These are phyloP conservation scores for Montipora sp. DNA, from an alignment of 64 coral and sea anemone genomes.

Conservation along the genomic window DNA sequence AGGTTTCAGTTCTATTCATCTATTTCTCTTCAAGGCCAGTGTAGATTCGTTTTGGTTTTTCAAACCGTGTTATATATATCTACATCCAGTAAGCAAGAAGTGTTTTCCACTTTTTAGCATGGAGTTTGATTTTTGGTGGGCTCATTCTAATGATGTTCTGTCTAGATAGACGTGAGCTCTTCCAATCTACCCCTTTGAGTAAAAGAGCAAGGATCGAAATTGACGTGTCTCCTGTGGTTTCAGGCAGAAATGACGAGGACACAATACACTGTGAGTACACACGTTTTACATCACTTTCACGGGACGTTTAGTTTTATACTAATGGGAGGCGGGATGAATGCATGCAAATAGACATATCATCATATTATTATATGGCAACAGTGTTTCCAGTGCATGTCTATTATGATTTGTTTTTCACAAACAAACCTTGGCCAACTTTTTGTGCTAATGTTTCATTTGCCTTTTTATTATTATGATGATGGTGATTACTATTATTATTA, in stretches of 20 bases:
- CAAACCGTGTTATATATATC: no score
- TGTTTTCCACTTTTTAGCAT: no score
- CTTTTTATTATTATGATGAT: no score
- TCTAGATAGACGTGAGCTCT: constrained; percentile 23
- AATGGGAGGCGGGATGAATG: not conserved
- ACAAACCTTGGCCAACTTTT: no score
- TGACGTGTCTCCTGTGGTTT: constrained; percentile 24
- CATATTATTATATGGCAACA: no score
- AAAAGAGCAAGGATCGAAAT: constrained; percentile 30
- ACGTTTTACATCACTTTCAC: not conserved
- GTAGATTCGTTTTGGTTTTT: no score
- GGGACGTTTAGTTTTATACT: not conserved
- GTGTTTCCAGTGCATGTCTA: not conserved
- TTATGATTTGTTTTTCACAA: no score
- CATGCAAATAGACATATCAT: not conserved
- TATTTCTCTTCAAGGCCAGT: no score
- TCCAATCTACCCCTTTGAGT: constrained; percentile 17
- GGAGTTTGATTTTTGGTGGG: not conserved
- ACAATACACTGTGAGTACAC: constrained; percentile 27
- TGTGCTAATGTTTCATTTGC: no score
- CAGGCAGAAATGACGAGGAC: not conserved
- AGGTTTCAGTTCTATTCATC: no score
- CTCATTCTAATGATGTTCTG: not conserved
- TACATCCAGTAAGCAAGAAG: no score
- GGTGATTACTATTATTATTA: no score